Percentiles rank a stretch among this genome's conserved stretches.
Conservation (phyloP, 2,797 vertebrate genomes). For the Chromobotia macracanthus region DNA sequence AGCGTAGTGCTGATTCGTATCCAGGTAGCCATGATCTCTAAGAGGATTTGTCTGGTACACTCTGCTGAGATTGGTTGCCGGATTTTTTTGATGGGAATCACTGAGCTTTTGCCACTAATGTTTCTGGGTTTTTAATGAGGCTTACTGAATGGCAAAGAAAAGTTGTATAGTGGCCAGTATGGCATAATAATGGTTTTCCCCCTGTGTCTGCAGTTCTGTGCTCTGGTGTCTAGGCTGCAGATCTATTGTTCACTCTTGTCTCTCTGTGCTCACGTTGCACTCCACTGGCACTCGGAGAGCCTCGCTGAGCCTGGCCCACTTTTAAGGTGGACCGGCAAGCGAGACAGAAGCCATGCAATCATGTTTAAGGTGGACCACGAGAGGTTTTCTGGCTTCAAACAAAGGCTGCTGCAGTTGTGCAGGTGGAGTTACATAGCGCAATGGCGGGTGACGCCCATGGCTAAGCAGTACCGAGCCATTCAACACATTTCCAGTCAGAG, state of each 20-base stretch:
- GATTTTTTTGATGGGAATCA: constrained; percentile 40
- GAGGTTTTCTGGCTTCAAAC: constrained; percentile 51
- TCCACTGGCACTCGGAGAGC: constrained; percentile 47
- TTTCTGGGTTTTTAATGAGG: not conserved
- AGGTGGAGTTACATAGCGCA: constrained; percentile 52
- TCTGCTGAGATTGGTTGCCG: constrained; percentile 43
- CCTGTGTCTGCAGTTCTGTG: constrained; percentile 53
- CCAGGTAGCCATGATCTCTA: constrained; percentile 39
- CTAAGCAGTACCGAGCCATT: constrained; percentile 15
- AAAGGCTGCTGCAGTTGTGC: constrained; percentile 58
- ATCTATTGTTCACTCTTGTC: constrained; percentile 52
- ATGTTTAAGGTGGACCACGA: constrained; percentile 11
- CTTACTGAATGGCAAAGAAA: not conserved
- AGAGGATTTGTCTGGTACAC: constrained; percentile 50
- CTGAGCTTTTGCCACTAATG: constrained; percentile 14
- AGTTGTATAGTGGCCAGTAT: constrained; percentile 14
- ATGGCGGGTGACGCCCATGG: constrained; percentile 55
- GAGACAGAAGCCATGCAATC: not conserved
- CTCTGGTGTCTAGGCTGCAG: constrained; percentile 50
- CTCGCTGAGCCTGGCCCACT: constrained; percentile 42
- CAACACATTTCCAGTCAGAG: constrained; percentile 12
- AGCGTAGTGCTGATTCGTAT: not conserved
- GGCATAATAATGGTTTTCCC: constrained; percentile 40
- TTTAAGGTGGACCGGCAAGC: constrained; percentile 47
- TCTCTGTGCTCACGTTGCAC: constrained; percentile 50